Base-by-base conservation (phyloP, 1,140 invertebrate species). In the Leptinotarsa undecemlineata region DNA sequence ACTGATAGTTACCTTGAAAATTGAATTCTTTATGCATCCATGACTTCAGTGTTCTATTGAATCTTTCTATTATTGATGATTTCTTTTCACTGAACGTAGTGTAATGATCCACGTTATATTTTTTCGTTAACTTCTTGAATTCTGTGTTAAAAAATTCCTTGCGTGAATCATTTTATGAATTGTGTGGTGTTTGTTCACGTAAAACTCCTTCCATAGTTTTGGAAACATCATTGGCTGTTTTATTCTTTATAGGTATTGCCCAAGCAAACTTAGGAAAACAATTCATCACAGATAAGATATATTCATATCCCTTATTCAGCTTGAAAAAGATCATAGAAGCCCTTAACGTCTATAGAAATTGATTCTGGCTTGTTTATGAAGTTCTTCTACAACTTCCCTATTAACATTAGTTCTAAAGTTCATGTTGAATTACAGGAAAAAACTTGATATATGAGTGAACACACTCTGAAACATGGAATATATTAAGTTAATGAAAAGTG, bases 261-360 rank as follows among this genome's bases (percentile, higher is more conserved):
- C 73, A 83, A 4, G 76, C 78, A 70, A 71, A 82, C 72, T 83
- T 82, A 13, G 76, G 76, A 77, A 84, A 82, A 66, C 76, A 74
- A 76, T 82, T 77, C 15, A 82, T 84, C 4, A 81, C 75, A 13
- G 75, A 72, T 19, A 83, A 73, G 19, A 83, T 21, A 67, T 83
- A 83, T 67, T 76, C 74, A 68, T 73, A 75, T 11, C 77, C 78
- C 23, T 78, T 74, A 78, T 83, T 82, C 48, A 26, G 63, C 68
- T 76, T 80, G 72, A 62, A 63, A 80, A 63, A 78, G 61, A 69
- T 80, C 78, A 42, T 78, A 60, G 14, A 80, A 15, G 48, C 79
- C 80, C 72, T 82, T 83, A 42, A 82, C 82, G 74, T 17, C 84
- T 74, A 48, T 64, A 73, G 82, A 82, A 86, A 77, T 71, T 57